A percentile compares a stretch with the other conserved stretches of the same genome.
Conservation (phyloP, 2,888 invertebrate genomes). For the Thalpophila matura region DNA sequence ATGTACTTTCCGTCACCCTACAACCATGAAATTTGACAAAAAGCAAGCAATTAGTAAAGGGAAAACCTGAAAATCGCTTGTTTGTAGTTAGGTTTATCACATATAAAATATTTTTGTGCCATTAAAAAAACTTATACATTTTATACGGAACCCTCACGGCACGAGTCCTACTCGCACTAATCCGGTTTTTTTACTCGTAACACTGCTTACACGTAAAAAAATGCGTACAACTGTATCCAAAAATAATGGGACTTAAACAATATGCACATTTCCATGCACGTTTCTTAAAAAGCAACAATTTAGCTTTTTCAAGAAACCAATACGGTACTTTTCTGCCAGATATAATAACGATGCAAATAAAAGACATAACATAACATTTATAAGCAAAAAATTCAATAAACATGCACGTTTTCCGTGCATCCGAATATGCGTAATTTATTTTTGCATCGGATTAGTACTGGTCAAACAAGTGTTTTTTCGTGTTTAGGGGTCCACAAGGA, state of each 20-base stretch:
- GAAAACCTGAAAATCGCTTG: no score
- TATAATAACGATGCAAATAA: conserved; percentile 21
- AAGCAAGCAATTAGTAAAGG: no score
- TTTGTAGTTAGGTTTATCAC: no score
- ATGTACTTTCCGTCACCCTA: no score
- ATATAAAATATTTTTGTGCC: no score
- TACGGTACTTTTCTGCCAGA: conserved; percentile 15
- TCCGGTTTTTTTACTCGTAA: no score
- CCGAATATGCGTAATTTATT: conserved; percentile 13
- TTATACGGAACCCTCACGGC: no score
- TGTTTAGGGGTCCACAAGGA: neutral
- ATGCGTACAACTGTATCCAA: conserved; percentile 2
- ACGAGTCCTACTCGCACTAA: no score
- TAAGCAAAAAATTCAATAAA: conserved; percentile 12
- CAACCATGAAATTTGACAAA: no score
- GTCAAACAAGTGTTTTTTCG: neutral
- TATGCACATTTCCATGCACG: conserved; percentile 6
- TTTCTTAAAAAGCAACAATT: conserved; percentile 3
- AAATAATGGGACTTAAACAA: neutral
- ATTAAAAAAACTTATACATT: no score
- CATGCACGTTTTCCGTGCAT: neutral
- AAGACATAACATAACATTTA: conserved; percentile 21
- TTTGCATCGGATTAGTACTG: conserved; percentile 14
- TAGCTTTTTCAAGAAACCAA: neutral
- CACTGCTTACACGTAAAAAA: neutral